Evolutionary conservation across 2,797 vertebrate species (phyloP).

Genomic region (Acrossocheilus wenchowensis): DNA sequence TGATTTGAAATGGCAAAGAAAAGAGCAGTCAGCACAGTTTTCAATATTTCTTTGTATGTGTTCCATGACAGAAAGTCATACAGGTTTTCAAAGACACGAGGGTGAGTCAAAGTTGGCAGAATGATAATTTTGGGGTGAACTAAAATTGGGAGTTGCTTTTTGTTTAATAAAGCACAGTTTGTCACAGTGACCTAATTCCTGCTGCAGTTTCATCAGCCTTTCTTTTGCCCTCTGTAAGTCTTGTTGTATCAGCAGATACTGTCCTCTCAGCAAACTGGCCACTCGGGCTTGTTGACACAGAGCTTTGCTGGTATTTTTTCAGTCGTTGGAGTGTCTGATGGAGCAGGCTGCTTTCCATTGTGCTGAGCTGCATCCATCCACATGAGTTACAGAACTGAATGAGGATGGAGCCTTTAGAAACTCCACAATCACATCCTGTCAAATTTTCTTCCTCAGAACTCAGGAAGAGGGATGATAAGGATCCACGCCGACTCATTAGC

Average conservation of each 20-base stretch:
- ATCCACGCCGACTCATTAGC: slow-evolving; percentile 70
- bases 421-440: slow-evolving; percentile 73
- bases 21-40: not conserved
- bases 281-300: slow-evolving; percentile 70
- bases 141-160: slow-evolving; percentile 28
- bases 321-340: slow-evolving; percentile 60
- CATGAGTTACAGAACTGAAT: slow-evolving; percentile 75
- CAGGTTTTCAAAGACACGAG: not conserved
- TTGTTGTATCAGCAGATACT: slow-evolving; percentile 76
- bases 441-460: slow-evolving; percentile 64
- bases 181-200: slow-evolving; percentile 48
- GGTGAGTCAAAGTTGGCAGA: not conserved
- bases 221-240: slow-evolving; percentile 52
- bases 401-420: slow-evolving; percentile 60
- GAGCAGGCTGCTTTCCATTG: slow-evolving; percentile 69
- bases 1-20: not conserved
- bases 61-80: not conserved
- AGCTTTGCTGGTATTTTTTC: slow-evolving; percentile 76
- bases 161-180: slow-evolving; percentile 33
- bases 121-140: not conserved
- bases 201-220: slow-evolving; percentile 58
- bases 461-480: slow-evolving; percentile 75
- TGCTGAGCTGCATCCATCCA: slow-evolving; percentile 70
- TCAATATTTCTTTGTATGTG: not conserved
- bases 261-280: slow-evolving; percentile 74